Evolutionary conservation across 2,888 invertebrate genomes (phyloP).

Genomic region (Pachliopta kotzebuea): DNA sequence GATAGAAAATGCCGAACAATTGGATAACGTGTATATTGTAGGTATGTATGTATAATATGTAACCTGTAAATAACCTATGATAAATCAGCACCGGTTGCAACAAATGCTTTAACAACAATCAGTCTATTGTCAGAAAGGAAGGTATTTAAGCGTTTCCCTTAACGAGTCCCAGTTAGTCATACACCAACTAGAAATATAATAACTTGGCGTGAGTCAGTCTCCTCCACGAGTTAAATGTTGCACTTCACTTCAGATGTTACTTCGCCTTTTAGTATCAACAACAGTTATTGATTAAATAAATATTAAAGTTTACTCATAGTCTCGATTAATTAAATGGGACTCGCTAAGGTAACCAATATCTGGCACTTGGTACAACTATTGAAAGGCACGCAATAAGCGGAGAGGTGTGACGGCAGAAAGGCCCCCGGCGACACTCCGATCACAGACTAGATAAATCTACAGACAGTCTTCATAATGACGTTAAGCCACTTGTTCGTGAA

Average conservation of each 20-base stretch:
- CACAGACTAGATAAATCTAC: constrained; percentile 79
- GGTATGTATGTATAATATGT: constrained; percentile 67
- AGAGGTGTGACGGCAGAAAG: constrained; percentile 73
- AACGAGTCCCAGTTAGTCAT: constrained; percentile 60
- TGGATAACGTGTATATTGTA: constrained; percentile 70
- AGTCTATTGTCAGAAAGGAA: constrained; percentile 80
- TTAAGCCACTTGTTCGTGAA: constrained; percentile 63
- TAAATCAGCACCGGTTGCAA: constrained; percentile 80
- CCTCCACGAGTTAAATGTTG: constrained; percentile 11
- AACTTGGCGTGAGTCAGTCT: constrained; percentile 28
- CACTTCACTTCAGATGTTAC: neutral
- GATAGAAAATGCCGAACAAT: constrained; percentile 53
- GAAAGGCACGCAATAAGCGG: constrained; percentile 79
- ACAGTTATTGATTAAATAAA: neutral
- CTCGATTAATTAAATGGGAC: constrained; percentile 35
- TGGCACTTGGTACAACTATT: constrained; percentile 69
- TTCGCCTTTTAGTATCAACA: neutral
- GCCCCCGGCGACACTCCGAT: constrained; percentile 79
- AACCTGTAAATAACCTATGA: constrained; percentile 79
- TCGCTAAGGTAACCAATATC: constrained; percentile 51
- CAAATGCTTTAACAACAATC: constrained; percentile 78
- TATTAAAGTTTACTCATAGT: constrained; percentile 19
- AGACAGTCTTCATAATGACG: constrained; percentile 71
- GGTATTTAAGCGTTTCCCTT: constrained; percentile 58
- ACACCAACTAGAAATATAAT: constrained; percentile 32